Conservation (phyloP, 2,113 vertebrate species). For the Psilopsiagon aymara region DNA sequence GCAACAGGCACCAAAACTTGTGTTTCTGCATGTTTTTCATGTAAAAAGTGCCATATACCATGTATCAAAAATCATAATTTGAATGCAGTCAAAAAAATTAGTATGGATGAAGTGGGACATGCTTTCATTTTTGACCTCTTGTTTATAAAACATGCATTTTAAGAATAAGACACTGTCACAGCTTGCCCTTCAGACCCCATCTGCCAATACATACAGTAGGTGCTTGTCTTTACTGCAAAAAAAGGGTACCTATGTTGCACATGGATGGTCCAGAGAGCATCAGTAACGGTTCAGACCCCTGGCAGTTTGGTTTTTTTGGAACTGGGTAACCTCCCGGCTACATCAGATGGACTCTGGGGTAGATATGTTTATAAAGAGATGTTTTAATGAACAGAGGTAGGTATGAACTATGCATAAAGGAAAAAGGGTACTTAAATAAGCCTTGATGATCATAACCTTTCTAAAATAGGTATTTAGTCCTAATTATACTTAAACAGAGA, state of each 20-base stretch:
- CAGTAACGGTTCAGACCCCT: rapidly evolving
- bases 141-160: not conserved
- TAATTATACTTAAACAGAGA: not conserved
- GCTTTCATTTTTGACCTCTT: not conserved
- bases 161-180: not conserved
- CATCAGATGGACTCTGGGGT: rapidly evolving
- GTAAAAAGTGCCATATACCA: not conserved
- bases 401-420: not conserved
- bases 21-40: not conserved
- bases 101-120: not conserved
- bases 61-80: not conserved
- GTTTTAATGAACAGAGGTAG: not conserved
- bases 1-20: not conserved
- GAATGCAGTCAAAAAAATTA: not conserved
- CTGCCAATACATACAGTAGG: rapidly evolving
- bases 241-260: not conserved
- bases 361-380: not conserved
- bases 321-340: not conserved
- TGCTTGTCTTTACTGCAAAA: not conserved
- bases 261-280: not conserved
- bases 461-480: not conserved
- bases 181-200: not conserved
- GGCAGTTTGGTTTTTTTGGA: not conserved
- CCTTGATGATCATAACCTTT: not conserved
- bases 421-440: not conserved